Evolutionary conservation across 30 jellyfish, hydroid and myxozoan genomes (phyloP), one percentile per base, ranked within the genome.

Genomic region (Aurelia sp.): DNA sequence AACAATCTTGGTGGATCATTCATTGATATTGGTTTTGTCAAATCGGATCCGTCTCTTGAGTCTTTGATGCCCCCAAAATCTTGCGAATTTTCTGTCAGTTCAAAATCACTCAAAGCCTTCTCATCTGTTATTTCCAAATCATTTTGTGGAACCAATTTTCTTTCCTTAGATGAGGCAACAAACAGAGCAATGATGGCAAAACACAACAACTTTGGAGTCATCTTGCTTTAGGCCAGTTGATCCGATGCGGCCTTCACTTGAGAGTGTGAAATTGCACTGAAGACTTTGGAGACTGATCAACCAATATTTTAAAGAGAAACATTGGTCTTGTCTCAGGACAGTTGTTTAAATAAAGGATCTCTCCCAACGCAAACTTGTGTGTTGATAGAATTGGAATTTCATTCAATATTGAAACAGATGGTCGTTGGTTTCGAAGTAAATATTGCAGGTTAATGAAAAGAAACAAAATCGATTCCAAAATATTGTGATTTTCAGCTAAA

Each of bases 321-420:
- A 48, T 68, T 40, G n/a, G 4, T 68, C 22, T 2, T 4, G 40
- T 55, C 60, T 9, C 52, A 30, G 16, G 52, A 38, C 48, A 48
- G 79, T 48, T 68, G 79, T 68, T 6, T n/a, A 68, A 68, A 68
- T 48, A 68, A 21, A 48, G 19, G 31, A 68, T 48, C 4, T 15
- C 60, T 22, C 13, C 50, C 8, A 8, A 21, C 13, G 40, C 60
- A 68, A 22, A 38, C 12, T 12, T 30, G 48, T 38, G 19, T 48
- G 48, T n/a, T 68, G 24, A 31, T 50, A 48, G 5, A 68, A 68
- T 38, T 21, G 48, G 79, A 38, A 68, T 68, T 38, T 5, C 16
- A n/a, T 20, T 68, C 57, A 68, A 68, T 68, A 68, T 68, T 68
- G 79, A 30, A 68, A 68, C 79, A 68, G 79, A 48, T 68, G 79